Evolutionary conservation across 2,797 vertebrate species (phyloP).

Genomic region (Parauchenoglanis ngamensis): DNA sequence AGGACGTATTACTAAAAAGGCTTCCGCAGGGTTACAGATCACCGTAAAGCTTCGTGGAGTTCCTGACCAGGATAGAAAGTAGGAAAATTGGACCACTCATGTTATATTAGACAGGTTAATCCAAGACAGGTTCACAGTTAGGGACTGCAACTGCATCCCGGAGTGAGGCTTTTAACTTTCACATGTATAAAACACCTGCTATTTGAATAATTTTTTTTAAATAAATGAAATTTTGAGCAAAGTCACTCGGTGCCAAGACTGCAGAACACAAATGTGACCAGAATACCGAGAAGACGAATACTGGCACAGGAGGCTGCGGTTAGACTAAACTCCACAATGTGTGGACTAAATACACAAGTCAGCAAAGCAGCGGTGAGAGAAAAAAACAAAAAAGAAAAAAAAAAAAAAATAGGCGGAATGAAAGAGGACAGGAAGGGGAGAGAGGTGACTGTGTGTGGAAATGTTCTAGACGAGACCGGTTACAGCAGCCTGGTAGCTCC

Average conservation of each 20-base stretch:
- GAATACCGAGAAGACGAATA: constrained; percentile 41
- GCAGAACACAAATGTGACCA: constrained; percentile 61
- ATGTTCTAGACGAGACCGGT: constrained; percentile 32
- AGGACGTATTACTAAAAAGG: constrained; percentile 33
- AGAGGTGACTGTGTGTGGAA: constrained; percentile 41
- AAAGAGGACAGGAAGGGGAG: constrained; percentile 12
- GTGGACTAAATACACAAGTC: constrained; percentile 34
- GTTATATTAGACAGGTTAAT: not conserved
- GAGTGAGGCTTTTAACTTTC: not conserved
- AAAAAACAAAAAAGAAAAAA: constrained; percentile 19
- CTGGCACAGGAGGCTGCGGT: constrained; percentile 48
- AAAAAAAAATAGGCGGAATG: constrained; percentile 4
- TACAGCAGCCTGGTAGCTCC: constrained; percentile 8
- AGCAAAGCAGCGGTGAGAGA: constrained; percentile 1
- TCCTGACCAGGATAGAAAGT: constrained; percentile 2
- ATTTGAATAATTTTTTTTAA: not conserved
- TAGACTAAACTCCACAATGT: constrained; percentile 36
- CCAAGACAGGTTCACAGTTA: too few relatives aligned
- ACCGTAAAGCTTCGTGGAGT: not conserved
- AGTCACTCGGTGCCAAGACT: constrained; percentile 68
- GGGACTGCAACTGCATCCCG: not conserved
- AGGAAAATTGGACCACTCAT: not conserved
- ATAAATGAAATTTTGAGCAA: not conserved
- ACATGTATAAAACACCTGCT: not conserved
- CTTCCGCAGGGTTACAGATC: constrained; percentile 10